phyloP scores from a whole-genome alignment of 2,113 vertebrate species.

The Elaphurus davidianus region DNA sequence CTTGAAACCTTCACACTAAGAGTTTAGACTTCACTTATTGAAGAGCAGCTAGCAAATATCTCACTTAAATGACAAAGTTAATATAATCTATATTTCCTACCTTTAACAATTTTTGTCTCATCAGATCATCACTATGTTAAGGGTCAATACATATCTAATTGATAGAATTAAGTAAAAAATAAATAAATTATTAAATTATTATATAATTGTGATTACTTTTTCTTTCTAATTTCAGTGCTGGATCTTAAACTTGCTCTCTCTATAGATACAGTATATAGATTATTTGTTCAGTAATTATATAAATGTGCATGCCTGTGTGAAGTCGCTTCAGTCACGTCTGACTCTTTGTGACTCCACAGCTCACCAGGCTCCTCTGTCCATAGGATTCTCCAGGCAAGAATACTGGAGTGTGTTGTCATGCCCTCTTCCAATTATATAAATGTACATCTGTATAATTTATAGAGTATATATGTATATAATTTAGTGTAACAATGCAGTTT shows the following conservation, averaged over 20 bases:
- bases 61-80: background rate
- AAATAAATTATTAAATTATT: background rate
- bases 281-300: background rate
- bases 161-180: background rate
- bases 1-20: background rate
- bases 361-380: background rate
- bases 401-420: background rate
- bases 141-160: background rate
- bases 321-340: background rate
- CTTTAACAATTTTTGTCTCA: background rate
- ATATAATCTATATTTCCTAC: background rate
- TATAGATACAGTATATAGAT: background rate
- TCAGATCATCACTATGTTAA: background rate
- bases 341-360: background rate
- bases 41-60: background rate
- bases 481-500: background rate
- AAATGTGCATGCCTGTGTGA: background rate
- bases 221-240: background rate
- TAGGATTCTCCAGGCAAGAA: background rate
- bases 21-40: background rate
- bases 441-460: background rate
- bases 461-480: background rate
- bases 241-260: background rate
- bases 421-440: background rate
- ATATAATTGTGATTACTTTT: background rate